These are phyloP conservation scores for Myotis daubentonii DNA, from an alignment of 2,797 vertebrate species.

Conservation along the genomic window DNA sequence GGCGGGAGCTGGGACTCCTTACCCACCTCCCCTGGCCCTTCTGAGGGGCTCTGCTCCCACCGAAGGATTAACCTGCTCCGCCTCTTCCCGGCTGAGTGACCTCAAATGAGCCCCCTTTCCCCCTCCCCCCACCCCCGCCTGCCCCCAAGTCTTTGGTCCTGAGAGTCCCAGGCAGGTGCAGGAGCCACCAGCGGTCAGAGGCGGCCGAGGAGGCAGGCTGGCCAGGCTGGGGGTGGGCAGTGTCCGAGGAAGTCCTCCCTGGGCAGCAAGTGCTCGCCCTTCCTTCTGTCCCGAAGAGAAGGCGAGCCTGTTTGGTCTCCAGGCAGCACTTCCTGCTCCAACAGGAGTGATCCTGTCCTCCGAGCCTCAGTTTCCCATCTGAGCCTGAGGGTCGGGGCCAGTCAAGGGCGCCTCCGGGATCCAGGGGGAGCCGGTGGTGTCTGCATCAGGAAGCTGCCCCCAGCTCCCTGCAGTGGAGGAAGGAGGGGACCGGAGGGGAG, in stretches of 20 bases:
- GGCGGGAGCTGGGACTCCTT: background rate
- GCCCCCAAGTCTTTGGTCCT: background rate
- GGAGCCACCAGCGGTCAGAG: background rate
- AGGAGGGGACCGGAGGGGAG: background rate
- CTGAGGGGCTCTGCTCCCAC: rapidly evolving
- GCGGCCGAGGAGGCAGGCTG: rapidly evolving
- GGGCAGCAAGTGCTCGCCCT: background rate
- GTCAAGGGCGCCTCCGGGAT: rapidly evolving
- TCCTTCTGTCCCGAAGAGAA: background rate
- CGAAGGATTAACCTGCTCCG: background rate
- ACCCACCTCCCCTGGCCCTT: background rate
- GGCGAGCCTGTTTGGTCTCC: background rate
- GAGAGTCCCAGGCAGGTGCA: background rate
- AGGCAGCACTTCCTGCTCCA: rapidly evolving
- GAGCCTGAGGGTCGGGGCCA: background rate
- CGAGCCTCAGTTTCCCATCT: background rate
- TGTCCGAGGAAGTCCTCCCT: background rate
- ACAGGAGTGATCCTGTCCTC: background rate
- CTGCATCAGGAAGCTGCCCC: background rate
- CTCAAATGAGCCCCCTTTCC: background rate
- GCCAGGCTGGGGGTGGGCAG: background rate
- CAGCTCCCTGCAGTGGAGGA: background rate
- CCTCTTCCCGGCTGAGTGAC: background rate
- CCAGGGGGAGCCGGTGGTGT: background rate
- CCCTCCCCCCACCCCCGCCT: rapidly evolving